Percentiles rank a stretch among this genome's conserved stretches.
Evolutionary conservation across 2,797 vertebrate species (phyloP).

Genomic region (Limnodromus scolopaceus): DNA sequence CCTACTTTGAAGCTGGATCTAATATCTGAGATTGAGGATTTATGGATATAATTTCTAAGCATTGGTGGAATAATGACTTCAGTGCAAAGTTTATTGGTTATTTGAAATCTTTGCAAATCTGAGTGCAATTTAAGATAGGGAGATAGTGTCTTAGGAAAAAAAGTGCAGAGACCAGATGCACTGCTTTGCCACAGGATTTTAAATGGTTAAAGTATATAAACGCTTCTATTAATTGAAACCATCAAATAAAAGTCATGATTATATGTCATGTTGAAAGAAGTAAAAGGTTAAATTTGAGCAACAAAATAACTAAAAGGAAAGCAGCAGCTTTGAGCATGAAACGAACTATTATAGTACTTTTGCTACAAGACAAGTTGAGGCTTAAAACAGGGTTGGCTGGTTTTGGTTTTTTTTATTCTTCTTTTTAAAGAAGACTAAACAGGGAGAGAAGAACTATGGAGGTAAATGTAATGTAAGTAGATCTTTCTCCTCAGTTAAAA

Average conservation of each 20-base stretch:
- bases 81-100: not conserved
- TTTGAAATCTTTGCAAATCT: not conserved
- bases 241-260: not conserved
- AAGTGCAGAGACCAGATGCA: not conserved
- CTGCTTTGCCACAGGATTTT: not conserved
- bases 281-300: not conserved
- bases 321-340: not conserved
- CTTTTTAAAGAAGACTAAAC: not conserved
- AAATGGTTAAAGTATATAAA: not conserved
- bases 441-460: not conserved
- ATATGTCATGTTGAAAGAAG: not conserved
- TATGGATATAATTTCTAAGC: not conserved
- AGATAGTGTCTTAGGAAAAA: not conserved
- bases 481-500: not conserved
- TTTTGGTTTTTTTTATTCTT: not conserved
- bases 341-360: not conserved
- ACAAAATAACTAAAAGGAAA: not conserved
- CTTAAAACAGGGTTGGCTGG: not conserved
- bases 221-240: not conserved
- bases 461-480: not conserved
- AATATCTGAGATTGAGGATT: not conserved
- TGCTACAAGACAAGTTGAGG: not conserved
- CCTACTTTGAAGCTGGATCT: not conserved
- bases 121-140: not conserved
- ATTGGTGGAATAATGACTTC: not conserved